A percentile compares a stretch with the other conserved stretches of the same genome.
These are phyloP conservation scores for Ochropleura plecta DNA, from an alignment of 2,888 invertebrate species.

Conservation along the genomic window DNA sequence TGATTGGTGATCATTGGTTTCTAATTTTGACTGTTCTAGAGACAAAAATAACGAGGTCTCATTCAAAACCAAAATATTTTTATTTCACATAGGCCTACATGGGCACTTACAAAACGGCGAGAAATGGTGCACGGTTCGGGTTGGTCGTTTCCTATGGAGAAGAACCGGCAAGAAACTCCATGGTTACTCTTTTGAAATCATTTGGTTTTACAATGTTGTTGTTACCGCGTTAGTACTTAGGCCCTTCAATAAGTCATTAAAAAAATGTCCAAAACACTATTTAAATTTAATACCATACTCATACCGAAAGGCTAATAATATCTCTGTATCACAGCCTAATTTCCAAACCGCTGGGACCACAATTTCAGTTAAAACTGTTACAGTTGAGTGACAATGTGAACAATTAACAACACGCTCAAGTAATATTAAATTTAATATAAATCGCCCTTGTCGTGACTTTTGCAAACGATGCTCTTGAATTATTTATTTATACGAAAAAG, in stretches of 20 bases:
- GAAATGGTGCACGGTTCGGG: no score
- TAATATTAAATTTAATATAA: constrained; percentile 71
- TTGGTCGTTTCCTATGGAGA: no score
- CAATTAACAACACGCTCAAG: constrained; percentile 61
- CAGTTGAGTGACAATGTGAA: constrained; percentile 47
- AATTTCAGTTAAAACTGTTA: constrained; percentile 34
- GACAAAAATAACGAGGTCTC: neutral
- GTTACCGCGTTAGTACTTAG: no score
- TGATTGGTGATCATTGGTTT: neutral
- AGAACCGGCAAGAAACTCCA: no score
- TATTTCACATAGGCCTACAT: no score
- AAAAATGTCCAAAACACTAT: neutral
- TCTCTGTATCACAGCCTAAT: constrained; percentile 21
- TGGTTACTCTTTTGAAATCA: no score
- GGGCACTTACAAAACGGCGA: no score
- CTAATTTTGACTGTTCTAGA: neutral
- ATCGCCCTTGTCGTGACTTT: constrained; percentile 66
- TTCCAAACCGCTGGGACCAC: constrained; percentile 23
- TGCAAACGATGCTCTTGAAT: constrained; percentile 71
- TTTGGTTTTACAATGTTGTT: no score
- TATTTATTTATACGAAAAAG: constrained; percentile 78
- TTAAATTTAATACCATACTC: neutral
- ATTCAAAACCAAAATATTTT: neutral
- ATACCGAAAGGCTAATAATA: neutral
- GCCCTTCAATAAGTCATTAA: no score